A percentile compares a stretch with the other conserved stretches of the same genome.
Evolutionary conservation across 2,888 invertebrate species (phyloP).

Genomic region (Sarcophaga caerulescens): DNA sequence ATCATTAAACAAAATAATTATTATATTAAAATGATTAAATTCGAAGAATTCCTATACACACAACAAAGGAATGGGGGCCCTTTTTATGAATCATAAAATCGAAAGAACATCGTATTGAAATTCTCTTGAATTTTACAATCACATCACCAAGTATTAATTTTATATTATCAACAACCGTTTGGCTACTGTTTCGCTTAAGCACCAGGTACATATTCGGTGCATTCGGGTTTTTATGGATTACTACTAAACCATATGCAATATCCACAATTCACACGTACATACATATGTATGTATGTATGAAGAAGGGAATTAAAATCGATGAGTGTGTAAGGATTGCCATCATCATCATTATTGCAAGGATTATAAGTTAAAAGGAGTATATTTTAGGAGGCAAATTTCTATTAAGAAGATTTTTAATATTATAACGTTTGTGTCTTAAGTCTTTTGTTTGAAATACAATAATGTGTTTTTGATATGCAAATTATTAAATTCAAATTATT

Average conservation of each 20-base stretch:
- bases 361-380: too few species aligned
- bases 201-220: constrained; percentile 12
- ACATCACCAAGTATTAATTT: constrained; percentile 58
- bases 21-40: constrained; percentile 36
- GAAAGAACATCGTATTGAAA: constrained; percentile 12
- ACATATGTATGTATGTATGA: not conserved
- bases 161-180: constrained; percentile 43
- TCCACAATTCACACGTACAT: not conserved
- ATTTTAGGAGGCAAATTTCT: too few species aligned
- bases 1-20: constrained; percentile 30
- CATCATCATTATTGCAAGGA: too few species aligned
- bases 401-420: too few species aligned
- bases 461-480: too few species aligned
- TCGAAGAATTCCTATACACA: constrained; percentile 44
- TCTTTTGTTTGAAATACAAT: not conserved
- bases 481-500: too few species aligned
- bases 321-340: constrained; percentile 28
- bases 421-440: too few species aligned
- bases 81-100: constrained; percentile 63
- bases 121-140: constrained; percentile 60
- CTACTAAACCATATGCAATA: not conserved
- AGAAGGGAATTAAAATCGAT: not conserved
- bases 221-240: constrained; percentile 35
- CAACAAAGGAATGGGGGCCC: not conserved
- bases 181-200: constrained; percentile 44